Evolutionary conservation across 2,797 vertebrate genomes (phyloP).

Genomic region (Trichosurus vulpecula): DNA sequence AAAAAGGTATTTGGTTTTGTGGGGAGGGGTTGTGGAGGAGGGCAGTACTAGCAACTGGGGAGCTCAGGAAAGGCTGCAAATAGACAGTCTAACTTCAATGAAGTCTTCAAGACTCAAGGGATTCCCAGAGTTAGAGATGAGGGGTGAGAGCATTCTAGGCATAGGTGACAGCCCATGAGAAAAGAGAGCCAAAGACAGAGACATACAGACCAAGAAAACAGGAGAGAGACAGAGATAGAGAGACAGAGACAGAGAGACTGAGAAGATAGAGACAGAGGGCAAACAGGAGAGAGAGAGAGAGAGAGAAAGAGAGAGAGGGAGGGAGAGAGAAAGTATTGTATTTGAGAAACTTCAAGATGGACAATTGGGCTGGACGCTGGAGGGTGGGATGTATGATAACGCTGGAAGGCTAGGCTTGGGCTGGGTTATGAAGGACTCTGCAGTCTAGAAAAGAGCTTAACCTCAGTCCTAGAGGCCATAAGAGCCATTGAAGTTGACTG

Average conservation of each 20-base stretch:
- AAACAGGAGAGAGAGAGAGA: neutral
- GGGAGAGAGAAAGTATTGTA: rapidly evolving
- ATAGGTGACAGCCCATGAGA: neutral
- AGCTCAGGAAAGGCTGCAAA: neutral
- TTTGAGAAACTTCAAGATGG: too few relatives aligned
- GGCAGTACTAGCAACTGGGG: neutral
- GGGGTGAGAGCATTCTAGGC: neutral
- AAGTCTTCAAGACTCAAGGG: neutral
- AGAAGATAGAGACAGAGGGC: too few relatives aligned
- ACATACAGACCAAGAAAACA: too few relatives aligned
- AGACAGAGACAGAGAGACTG: neutral
- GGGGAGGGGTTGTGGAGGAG: too few relatives aligned
- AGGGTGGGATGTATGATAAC: too few relatives aligned
- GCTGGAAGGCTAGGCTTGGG: too few relatives aligned
- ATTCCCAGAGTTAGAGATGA: neutral
- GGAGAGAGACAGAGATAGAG: neutral
- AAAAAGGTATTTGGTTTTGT: neutral
- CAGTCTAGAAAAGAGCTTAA: too few relatives aligned
- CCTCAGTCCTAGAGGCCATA: too few relatives aligned
- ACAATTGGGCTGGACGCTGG: too few relatives aligned
- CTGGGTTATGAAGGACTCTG: neutral
- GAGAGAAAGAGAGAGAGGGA: too few relatives aligned
- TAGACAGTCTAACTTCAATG: neutral
- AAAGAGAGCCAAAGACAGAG: neutral
- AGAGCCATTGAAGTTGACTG: too few relatives aligned